phyloP scores from a whole-genome alignment of 2,888 invertebrate genomes.

The Gisinianus flammeolus region DNA sequence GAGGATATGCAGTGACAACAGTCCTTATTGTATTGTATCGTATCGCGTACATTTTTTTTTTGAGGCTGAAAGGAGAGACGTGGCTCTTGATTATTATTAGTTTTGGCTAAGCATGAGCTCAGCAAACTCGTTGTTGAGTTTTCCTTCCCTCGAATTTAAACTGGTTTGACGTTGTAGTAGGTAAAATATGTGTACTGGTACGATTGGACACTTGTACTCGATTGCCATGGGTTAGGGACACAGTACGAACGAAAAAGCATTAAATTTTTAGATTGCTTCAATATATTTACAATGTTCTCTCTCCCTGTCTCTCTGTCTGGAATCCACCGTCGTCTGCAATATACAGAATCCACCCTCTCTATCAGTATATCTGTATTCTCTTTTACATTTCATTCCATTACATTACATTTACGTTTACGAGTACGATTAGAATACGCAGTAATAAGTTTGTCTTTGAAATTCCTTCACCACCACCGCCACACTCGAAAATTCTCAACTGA shows the following conservation, averaged over 20 bases:
- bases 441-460: neutral
- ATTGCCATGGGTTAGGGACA: constrained; percentile 16
- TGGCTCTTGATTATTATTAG: no score
- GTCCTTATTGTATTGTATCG: no score
- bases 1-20: no score
- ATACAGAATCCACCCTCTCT: neutral
- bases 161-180: constrained; percentile 16
- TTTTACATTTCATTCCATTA: no score
- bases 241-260: neutral
- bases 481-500: neutral
- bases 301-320: neutral
- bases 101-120: no score
- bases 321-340: neutral
- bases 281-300: constrained; percentile 5
- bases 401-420: neutral
- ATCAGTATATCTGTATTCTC: neutral
- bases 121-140: neutral
- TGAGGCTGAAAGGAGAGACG: no score
- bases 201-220: neutral
- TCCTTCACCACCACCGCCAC: neutral
- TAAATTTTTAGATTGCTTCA: constrained; percentile 7
- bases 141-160: constrained; percentile 2
- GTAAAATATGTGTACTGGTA: neutral
- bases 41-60: no score
- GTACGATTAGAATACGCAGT: neutral